phyloP scores from a whole-genome alignment of 1,140 invertebrate species.

The Aphis gossypii region DNA sequence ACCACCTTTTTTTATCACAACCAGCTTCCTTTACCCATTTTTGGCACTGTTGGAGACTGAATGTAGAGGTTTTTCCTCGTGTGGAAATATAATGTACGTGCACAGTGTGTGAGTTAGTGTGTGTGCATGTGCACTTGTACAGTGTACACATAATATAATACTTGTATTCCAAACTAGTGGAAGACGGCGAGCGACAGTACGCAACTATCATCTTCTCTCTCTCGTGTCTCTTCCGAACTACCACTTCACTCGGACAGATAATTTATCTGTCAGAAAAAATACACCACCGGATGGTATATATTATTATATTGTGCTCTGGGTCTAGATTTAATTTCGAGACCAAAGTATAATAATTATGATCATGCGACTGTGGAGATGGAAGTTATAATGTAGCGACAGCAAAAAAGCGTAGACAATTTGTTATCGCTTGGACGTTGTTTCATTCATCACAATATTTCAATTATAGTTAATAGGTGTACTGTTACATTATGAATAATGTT shows the following conservation, averaged over 20 bases:
- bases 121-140: not conserved
- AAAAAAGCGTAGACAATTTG: not conserved
- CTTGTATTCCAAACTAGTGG: conserved; percentile 12
- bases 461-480: not conserved
- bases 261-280: conserved; percentile 41
- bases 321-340: conserved; percentile 4
- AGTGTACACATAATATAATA: not conserved
- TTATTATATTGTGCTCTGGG: not conserved
- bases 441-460: not conserved
- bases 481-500: not conserved
- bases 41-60: not conserved
- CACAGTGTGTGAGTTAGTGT: not conserved
- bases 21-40: not conserved
- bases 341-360: not conserved
- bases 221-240: not conserved
- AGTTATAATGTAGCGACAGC: not conserved
- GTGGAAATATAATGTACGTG: not conserved
- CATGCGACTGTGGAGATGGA: not conserved
- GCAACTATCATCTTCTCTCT: not conserved
- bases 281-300: not conserved
- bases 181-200: not conserved
- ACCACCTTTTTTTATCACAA: not conserved
- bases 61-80: not conserved
- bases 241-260: conserved; percentile 30
- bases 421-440: not conserved